A percentile compares a stretch with the other conserved stretches of the same genome.
Conservation (phyloP, 2,888 invertebrate genomes). For the Melangyna quadrimaculata region DNA sequence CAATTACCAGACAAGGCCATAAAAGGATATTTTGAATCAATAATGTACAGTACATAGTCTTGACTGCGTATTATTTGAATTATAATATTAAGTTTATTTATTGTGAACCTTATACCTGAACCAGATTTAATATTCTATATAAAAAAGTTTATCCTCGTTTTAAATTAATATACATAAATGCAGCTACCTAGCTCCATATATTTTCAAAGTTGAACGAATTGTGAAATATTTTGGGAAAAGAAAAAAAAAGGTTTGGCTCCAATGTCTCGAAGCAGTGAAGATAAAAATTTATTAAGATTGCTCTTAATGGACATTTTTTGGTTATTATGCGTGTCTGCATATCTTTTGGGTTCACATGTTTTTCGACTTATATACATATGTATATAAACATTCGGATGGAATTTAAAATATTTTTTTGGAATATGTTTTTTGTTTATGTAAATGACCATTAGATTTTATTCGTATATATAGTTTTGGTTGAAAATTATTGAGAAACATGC, state of each 20-base stretch:
- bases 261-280: background rate
- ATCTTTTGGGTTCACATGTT: background rate
- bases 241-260: background rate
- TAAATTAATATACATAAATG: background rate
- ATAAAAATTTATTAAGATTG: constrained; percentile 5
- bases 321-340: constrained; percentile 1
- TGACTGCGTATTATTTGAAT: no score
- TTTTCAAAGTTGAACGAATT: background rate
- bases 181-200: background rate
- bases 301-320: background rate
- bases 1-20: no score
- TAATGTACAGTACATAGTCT: no score
- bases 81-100: no score
- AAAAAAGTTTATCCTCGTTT: background rate
- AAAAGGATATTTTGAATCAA: no score
- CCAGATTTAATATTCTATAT: background rate
- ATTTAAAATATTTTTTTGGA: background rate
- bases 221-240: background rate
- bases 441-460: background rate
- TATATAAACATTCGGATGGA: background rate
- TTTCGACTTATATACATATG: background rate
- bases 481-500: background rate
- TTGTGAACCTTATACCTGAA: background rate
- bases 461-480: background rate
- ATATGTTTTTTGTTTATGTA: background rate